Percentiles rank a stretch among this genome's conserved stretches.
These are phyloP conservation scores for Sphecodes monilicornis DNA, from an alignment of 2,888 invertebrate species.

Conservation along the genomic window DNA sequence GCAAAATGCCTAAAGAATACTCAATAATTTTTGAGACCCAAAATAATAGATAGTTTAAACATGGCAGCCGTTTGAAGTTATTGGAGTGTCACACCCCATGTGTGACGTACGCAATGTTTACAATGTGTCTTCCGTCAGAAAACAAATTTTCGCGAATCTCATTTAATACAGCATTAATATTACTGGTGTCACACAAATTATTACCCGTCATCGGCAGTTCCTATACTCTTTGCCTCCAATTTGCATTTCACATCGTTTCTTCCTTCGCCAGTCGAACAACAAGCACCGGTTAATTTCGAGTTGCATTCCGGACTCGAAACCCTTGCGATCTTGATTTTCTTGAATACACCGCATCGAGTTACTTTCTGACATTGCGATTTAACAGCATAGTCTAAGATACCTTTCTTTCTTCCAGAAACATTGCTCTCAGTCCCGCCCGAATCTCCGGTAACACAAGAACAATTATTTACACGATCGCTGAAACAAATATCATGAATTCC, in stretches of 20 bases:
- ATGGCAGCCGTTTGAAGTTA: too few relatives aligned
- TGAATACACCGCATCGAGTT: not conserved
- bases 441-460: too few relatives aligned
- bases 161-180: not conserved
- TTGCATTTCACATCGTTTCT: not conserved
- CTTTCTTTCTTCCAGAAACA: not conserved
- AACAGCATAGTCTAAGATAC: not conserved
- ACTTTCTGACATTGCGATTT: not conserved
- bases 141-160: not conserved
- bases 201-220: not conserved
- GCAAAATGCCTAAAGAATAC: too few relatives aligned
- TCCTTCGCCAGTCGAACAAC: not conserved
- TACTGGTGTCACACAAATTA: too few relatives aligned
- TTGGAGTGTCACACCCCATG: too few relatives aligned
- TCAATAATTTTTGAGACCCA: too few relatives aligned
- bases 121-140: not conserved
- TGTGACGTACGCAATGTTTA: too few relatives aligned
- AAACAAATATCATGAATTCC: not conserved
- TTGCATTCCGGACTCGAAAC: not conserved
- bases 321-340: slow-evolving; percentile 4
- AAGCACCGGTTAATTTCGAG: not conserved
- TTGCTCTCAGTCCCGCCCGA: not conserved
- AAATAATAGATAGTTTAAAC: too few relatives aligned
- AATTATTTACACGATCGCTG: not conserved
- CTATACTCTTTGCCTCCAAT: not conserved